Evolutionary conservation across 2,113 vertebrate species (phyloP).

Genomic region (Struthio camelus): DNA sequence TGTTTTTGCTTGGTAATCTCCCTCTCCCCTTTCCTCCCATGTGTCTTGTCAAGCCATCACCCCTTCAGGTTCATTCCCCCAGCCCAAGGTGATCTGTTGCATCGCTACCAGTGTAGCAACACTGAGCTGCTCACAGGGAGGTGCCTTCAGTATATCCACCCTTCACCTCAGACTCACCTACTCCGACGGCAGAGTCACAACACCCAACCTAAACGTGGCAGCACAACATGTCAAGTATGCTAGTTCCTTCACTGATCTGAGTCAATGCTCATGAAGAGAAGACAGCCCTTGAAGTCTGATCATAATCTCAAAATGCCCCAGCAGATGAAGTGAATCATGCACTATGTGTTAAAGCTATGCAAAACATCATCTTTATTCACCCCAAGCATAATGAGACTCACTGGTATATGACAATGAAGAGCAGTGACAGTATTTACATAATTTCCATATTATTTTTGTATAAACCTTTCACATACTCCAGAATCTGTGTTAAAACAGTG

Average conservation of each 20-base stretch:
- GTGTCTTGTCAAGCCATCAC: not conserved
- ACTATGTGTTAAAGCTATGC: not conserved
- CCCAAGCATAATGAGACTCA: not conserved
- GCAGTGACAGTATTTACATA: conserved; percentile 15
- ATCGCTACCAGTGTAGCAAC: not conserved
- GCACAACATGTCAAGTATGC: accelerated
- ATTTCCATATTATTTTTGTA: not conserved
- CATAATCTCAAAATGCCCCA: not conserved
- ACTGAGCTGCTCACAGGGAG: not conserved
- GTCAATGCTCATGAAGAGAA: not conserved
- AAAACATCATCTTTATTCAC: not conserved
- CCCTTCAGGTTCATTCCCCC: not conserved
- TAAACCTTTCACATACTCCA: not conserved
- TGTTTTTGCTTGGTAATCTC: not conserved
- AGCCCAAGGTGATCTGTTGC: not conserved
- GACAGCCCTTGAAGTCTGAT: not conserved
- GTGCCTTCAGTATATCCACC: not conserved
- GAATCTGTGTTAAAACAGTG: not conserved
- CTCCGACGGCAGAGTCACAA: not conserved
- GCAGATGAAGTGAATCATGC: not conserved
- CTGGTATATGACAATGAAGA: not conserved
- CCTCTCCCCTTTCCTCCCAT: not conserved
- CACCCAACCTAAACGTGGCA: accelerated
- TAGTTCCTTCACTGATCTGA: not conserved
- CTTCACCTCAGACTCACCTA: not conserved